phyloP scores from a whole-genome alignment of 1,140 invertebrate species.

The Caenorhabditis remanei region DNA sequence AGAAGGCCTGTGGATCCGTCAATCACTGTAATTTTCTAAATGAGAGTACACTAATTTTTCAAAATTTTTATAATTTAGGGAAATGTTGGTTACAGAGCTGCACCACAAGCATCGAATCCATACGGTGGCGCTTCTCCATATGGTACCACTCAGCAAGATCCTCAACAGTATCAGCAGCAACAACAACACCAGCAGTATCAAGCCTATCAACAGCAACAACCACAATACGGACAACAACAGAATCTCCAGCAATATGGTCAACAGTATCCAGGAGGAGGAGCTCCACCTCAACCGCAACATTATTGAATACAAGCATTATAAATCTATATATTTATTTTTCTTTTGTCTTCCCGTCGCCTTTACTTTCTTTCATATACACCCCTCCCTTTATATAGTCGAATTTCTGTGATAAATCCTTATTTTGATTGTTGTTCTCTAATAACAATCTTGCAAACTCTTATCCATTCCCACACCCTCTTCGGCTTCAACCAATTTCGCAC shows the following conservation, averaged over 20 bases:
- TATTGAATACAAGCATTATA: neutral
- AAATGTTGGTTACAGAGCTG: slow-evolving; percentile 15
- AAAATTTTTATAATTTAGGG: neutral
- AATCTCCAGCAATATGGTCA: neutral
- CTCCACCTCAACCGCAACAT: neutral
- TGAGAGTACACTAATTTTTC: neutral
- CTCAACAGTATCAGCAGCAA: slow-evolving; percentile 16
- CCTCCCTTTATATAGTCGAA: slow-evolving; percentile 2
- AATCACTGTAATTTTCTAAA: neutral
- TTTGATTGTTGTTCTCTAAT: neutral
- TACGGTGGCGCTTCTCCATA: neutral
- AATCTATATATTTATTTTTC: neutral
- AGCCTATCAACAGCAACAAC: slow-evolving; percentile 9
- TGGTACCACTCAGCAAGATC: neutral
- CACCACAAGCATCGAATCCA: slow-evolving; percentile 10
- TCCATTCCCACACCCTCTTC: neutral
- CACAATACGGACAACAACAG: neutral
- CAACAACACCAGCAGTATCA: slow-evolving; percentile 19
- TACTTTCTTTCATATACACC: neutral
- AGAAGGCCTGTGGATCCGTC: slow-evolving; percentile 27
- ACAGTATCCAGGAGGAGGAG: slow-evolving; percentile 23
- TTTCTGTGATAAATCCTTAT: slow-evolving; percentile 30
- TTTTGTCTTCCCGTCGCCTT: neutral
- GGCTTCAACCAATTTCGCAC: neutral
- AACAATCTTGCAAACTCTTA: neutral